Evolutionary conservation across 2,888 invertebrate genomes (phyloP).

Genomic region (Apodemia hepburni): DNA sequence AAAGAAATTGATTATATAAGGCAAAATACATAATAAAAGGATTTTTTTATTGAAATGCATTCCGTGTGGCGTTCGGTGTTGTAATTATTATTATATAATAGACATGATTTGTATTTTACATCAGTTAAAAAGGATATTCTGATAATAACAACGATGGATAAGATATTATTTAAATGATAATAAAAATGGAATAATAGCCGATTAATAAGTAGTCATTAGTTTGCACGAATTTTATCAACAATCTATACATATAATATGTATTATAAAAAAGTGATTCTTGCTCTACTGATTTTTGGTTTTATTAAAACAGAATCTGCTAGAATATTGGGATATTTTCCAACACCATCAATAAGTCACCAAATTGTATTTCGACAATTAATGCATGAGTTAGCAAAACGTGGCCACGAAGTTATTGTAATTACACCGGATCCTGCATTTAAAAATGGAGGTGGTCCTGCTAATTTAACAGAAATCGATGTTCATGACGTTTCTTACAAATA

Average conservation of each 20-base stretch:
- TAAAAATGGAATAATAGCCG: no score
- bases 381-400: slow-evolving; percentile 54
- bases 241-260: not conserved
- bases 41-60: no score
- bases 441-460: slow-evolving; percentile 41
- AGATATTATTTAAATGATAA: no score
- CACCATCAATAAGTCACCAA: slow-evolving; percentile 68
- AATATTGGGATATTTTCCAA: slow-evolving; percentile 54
- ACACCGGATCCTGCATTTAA: slow-evolving; percentile 56
- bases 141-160: no score
- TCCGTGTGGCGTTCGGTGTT: no score
- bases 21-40: no score
- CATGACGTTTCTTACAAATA: slow-evolving; percentile 41
- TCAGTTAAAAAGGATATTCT: no score
- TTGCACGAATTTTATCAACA: not conserved
- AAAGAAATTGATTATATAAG: no score
- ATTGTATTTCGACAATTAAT: slow-evolving; percentile 54
- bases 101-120: no score
- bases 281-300: not conserved
- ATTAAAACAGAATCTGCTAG: slow-evolving; percentile 33
- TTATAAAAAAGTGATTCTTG: not conserved
- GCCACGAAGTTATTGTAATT: slow-evolving; percentile 61
- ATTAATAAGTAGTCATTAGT: no score
- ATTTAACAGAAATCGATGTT: slow-evolving; percentile 56
- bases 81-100: no score